Percentiles rank a stretch among this genome's conserved stretches.
These are phyloP conservation scores for Oithona nana DNA, from an alignment of 2,888 invertebrate genomes.

Conservation along the genomic window DNA sequence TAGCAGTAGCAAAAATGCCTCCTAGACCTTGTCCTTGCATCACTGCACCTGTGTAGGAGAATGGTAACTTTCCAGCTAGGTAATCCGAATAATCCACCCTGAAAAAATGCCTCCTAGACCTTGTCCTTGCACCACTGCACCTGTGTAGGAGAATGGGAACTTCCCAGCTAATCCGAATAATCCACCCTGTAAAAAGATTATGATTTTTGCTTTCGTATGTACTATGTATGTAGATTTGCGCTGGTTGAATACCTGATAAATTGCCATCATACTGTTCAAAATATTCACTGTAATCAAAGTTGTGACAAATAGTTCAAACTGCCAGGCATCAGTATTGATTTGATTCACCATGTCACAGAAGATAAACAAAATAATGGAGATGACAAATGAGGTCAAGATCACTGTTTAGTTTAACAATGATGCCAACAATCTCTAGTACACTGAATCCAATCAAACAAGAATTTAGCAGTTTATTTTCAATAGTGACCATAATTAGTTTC, in stretches of 20 bases:
- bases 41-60: constrained; percentile 61
- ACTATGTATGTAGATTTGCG: too few relatives aligned
- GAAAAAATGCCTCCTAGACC: constrained; percentile 75
- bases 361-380: constrained; percentile 53
- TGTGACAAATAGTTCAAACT: constrained; percentile 54
- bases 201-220: too few relatives aligned
- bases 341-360: constrained; percentile 58
- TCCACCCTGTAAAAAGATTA: too few relatives aligned
- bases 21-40: constrained; percentile 80
- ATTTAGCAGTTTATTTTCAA: too few relatives aligned
- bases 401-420: too few relatives aligned
- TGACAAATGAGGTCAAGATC: constrained; percentile 50
- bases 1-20: constrained; percentile 68
- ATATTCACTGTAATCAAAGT: constrained; percentile 57
- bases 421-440: too few relatives aligned
- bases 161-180: constrained; percentile 67
- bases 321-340: constrained; percentile 41
- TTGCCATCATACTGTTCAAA: constrained; percentile 38
- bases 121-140: constrained; percentile 65
- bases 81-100: too few relatives aligned
- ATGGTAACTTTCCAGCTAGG: constrained; percentile 67
- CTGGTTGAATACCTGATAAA: constrained; percentile 7
- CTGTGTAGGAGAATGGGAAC: constrained; percentile 71
- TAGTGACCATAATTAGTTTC: too few relatives aligned
- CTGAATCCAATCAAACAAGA: too few relatives aligned